These are phyloP conservation scores for Dipodomys merriami DNA, from an alignment of 2,113 vertebrate genomes.

Conservation along the genomic window DNA sequence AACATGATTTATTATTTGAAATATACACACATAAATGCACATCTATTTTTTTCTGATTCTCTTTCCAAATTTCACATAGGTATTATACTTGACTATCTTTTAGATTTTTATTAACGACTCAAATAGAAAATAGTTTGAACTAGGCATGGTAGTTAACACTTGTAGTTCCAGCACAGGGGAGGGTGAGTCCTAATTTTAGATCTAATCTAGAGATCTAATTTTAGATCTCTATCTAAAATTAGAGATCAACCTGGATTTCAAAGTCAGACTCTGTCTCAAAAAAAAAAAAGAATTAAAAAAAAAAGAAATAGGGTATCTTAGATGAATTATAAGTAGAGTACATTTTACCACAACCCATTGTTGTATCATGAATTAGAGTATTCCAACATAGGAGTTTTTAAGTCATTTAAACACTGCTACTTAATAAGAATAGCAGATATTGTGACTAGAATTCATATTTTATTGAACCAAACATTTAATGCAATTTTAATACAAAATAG, in stretches of 20 bases:
- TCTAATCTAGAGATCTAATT: no score
- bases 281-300: neutral
- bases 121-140: constrained; percentile 8
- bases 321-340: neutral
- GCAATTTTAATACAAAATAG: neutral
- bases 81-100: neutral
- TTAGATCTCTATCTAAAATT: no score
- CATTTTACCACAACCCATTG: neutral
- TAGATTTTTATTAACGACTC: constrained; percentile 34
- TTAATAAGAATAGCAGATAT: constrained; percentile 34
- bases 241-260: no score
- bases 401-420: constrained; percentile 15
- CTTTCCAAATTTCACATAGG: constrained; percentile 6
- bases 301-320: neutral
- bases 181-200: no score
- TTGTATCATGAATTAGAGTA: constrained; percentile 30
- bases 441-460: constrained; percentile 32
- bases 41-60: neutral
- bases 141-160: no score
- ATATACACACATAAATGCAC: neutral
- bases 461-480: constrained; percentile 23
- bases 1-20: constrained; percentile 59
- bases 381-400: neutral
- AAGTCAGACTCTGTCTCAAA: no score
- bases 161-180: no score